Percentiles rank a stretch among this genome's conserved stretches.
Conservation (phyloP, 2,888 invertebrate species). For the Apamea sordens region DNA sequence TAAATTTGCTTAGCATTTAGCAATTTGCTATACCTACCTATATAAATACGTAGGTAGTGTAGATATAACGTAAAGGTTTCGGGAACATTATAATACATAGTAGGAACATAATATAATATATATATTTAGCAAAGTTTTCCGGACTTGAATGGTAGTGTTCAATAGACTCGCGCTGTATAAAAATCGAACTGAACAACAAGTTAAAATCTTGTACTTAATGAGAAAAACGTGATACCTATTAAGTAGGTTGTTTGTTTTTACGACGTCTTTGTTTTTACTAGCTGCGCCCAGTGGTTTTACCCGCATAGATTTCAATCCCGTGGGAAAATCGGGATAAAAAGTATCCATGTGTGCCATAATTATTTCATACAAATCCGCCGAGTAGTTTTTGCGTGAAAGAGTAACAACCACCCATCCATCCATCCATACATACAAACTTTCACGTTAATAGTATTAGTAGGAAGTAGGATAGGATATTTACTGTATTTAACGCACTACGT, state of each 20-base stretch:
- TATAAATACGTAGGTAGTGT: no score
- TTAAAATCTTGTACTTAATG: neutral
- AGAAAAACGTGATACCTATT: conserved; percentile 7
- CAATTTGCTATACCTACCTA: no score
- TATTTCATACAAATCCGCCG: no score
- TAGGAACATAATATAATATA: neutral
- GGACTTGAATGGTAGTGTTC: conserved; percentile 3
- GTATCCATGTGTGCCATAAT: no score
- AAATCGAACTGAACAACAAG: neutral
- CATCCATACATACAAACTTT: no score
- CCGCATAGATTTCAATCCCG: no score
- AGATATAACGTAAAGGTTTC: neutral
- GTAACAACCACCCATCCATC: no score
- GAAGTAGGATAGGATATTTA: neutral
- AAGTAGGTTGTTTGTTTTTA: neutral
- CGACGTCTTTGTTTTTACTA: neutral
- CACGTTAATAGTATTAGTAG: no score
- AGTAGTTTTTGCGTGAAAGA: no score
- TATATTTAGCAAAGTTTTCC: neutral
- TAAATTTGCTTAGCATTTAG: no score
- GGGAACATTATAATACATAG: neutral
- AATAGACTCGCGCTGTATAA: neutral
- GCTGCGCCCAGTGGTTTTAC: no score
- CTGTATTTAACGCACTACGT: neutral
- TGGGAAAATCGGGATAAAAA: no score